A percentile compares a stretch with the other conserved stretches of the same genome.
Evolutionary conservation across 2,113 vertebrate genomes (phyloP).

Genomic region (Aphelocoma coerulescens): DNA sequence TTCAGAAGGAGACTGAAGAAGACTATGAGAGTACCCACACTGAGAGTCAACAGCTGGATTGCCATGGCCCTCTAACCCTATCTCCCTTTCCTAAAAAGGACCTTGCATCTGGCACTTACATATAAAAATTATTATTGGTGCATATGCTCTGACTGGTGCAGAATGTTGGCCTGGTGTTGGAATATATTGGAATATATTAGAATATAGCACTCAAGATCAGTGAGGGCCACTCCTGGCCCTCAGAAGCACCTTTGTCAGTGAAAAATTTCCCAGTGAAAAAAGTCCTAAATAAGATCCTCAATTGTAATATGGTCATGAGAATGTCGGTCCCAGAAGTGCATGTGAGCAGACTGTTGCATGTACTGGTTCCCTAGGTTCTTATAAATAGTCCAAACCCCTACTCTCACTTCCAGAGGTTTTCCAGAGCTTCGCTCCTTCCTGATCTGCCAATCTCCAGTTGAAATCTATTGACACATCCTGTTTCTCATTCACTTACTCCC

Average conservation of each 20-base stretch:
- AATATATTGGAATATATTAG: background rate
- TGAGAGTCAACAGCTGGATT: background rate
- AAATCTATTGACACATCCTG: background rate
- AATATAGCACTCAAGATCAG: background rate
- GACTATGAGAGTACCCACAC: background rate
- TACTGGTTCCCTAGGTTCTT: background rate
- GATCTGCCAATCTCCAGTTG: background rate
- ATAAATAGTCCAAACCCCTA: background rate
- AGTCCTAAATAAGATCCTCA: background rate
- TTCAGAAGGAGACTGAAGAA: background rate
- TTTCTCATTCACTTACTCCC: background rate
- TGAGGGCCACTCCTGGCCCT: background rate
- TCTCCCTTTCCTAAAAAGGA: background rate
- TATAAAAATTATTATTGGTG: background rate
- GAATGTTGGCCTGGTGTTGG: background rate
- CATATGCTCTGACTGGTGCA: background rate
- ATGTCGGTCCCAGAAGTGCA: background rate
- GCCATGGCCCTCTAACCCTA: background rate
- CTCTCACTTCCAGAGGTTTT: background rate
- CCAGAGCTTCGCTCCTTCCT: background rate
- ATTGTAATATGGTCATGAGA: background rate
- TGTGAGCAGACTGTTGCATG: background rate
- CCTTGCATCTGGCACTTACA: background rate
- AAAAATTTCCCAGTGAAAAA: background rate
- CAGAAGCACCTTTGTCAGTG: background rate